phyloP scores from a whole-genome alignment of 1,140 invertebrate species.

The Drosophila trapezifrons region DNA sequence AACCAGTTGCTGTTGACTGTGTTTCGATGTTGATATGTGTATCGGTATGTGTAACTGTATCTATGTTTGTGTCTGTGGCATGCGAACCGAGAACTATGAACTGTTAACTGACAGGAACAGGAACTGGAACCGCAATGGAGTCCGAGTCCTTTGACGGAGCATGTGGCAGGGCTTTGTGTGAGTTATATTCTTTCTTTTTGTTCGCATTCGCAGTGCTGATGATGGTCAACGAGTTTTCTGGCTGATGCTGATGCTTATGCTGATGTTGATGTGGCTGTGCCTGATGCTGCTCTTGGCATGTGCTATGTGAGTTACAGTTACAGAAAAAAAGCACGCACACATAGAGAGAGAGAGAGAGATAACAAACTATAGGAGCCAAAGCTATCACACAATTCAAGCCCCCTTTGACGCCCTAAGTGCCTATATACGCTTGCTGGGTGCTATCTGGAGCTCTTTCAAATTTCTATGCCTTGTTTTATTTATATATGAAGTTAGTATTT shows the following conservation, averaged over 20 bases:
- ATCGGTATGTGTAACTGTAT: not conserved
- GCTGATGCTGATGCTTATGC: constrained; percentile 10
- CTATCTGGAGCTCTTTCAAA: no score
- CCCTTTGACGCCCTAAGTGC: not conserved
- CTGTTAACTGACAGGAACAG: constrained; percentile 65
- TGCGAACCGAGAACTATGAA: constrained; percentile 61
- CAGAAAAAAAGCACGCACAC: constrained; percentile 47
- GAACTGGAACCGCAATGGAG: constrained; percentile 56
- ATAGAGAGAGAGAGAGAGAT: constrained; percentile 30
- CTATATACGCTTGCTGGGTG: constrained; percentile 13
- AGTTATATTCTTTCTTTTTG: constrained; percentile 14
- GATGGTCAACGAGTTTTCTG: constrained; percentile 17
- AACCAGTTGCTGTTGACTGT: constrained; percentile 31
- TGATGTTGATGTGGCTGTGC: constrained; percentile 21
- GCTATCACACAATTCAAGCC: constrained; percentile 18
- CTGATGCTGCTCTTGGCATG: constrained; percentile 44
- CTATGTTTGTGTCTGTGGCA: constrained; percentile 29
- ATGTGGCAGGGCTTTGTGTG: constrained; percentile 22
- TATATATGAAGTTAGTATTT: not conserved
- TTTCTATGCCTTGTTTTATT: not conserved
- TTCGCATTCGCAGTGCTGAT: constrained; percentile 28
- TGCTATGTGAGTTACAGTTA: constrained; percentile 55
- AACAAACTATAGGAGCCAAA: constrained; percentile 26
- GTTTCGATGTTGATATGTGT: not conserved
- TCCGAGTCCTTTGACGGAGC: constrained; percentile 30